Evolutionary conservation across 2,888 invertebrate genomes (phyloP).

Genomic region (Lasioglossum marginatum): DNA sequence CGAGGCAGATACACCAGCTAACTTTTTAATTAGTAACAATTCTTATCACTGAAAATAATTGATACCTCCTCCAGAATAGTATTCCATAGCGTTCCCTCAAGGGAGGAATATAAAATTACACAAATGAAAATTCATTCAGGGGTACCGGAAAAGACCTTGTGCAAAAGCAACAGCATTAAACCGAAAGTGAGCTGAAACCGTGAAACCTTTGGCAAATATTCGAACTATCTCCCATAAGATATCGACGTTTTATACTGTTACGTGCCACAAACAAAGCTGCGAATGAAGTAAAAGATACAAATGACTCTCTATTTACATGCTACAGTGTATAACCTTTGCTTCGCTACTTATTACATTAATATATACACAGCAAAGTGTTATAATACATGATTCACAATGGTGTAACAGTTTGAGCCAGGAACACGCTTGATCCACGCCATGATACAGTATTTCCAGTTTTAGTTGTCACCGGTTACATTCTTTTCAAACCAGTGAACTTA

Average conservation of each 20-base stretch:
- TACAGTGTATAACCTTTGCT: constrained; percentile 65
- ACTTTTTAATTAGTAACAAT: constrained; percentile 17
- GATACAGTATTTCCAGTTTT: constrained; percentile 43
- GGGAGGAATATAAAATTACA: constrained; percentile 27
- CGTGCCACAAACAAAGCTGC: constrained; percentile 56
- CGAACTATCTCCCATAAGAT: constrained; percentile 43
- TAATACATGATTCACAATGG: constrained; percentile 63
- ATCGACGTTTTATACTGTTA: constrained; percentile 62
- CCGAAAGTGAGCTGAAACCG: constrained; percentile 46
- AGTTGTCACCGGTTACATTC: constrained; percentile 45
- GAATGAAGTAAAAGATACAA: constrained; percentile 65
- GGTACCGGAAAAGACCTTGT: constrained; percentile 19
- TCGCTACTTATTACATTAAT: constrained; percentile 69
- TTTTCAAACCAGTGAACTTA: constrained; percentile 28
- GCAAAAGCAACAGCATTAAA: constrained; percentile 38
- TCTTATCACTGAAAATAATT: constrained; percentile 13
- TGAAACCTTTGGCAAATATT: constrained; percentile 72
- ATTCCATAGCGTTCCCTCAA: constrained; percentile 11
- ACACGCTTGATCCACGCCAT: constrained; percentile 71
- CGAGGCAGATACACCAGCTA: constrained; percentile 5
- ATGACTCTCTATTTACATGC: constrained; percentile 66
- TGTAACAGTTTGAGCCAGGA: constrained; percentile 68
- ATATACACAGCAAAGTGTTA: constrained; percentile 69
- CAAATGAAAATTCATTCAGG: constrained; percentile 27
- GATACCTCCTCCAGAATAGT: constrained; percentile 27